Base-by-base conservation (phyloP, 2,113 vertebrate species). In the Hypanus sabinus region DNA sequence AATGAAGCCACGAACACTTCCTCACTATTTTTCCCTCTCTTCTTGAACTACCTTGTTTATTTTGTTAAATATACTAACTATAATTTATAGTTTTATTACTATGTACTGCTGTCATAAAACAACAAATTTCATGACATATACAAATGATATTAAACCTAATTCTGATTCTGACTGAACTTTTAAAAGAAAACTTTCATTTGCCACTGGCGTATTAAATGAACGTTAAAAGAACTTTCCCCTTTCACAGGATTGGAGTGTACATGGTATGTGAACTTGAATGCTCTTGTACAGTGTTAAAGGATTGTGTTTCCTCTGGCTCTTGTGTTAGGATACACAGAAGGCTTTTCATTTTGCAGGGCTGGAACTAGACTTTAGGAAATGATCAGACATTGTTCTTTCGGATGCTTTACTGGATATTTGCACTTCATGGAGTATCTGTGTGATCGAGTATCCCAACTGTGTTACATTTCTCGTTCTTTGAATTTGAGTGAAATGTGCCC, bases 241-340 rank as follows among this genome's bases (percentile, higher is more conserved):
- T 71, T 92, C 33, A 36, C 62, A 33, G 11, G 3, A 16, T 33
- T 30, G 38, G 62, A 65, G 65, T 65, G 46, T 70, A 65, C 36
- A 27, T 71, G 33, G 68, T 24, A 46, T 92, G 90, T 24, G 36
- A 92, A 71, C 22, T 9, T 92, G 33, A 71, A 71, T 36, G 33
- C 36, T 46, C 70, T 92, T 5, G 12, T 36, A 14, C 27, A 2
- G 33, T 92, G 65, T 22, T 92, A 9, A 24, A 38, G 90, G 90
- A 71, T 92, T 92, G 65, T 92, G 65, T 91, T 91, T 68, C 87
- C 12, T 27, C 57, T 91, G 68, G 62, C 62, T 68, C 20, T 91
- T 68, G 33, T 68, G 62, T 62, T 68, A 16, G 62, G 87, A 33
- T 36, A 27, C 33, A 46, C 16, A n/a, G 55, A 71, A 36, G 33